phyloP scores from a whole-genome alignment of 2,113 vertebrate species.

The Dicaeum eximium region DNA sequence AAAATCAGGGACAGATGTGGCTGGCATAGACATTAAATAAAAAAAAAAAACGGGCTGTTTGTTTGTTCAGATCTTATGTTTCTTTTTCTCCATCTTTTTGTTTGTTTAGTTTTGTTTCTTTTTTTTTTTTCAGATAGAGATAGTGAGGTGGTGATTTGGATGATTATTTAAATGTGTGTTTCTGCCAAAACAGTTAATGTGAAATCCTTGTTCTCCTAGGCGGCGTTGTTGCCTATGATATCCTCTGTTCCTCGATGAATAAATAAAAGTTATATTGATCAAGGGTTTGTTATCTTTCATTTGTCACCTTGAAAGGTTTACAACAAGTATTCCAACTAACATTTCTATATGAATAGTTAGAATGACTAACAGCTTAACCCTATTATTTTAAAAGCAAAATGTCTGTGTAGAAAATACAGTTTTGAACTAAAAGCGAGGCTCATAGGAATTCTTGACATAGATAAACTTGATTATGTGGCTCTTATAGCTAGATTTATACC shows the following conservation, averaged over 20 bases:
- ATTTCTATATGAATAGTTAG: not conserved
- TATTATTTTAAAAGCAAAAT: not conserved
- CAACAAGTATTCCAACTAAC: not conserved
- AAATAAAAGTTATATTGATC: conserved; percentile 1
- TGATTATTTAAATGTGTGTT: conserved; percentile 14
- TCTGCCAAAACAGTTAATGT: not conserved
- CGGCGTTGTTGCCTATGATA: not conserved
- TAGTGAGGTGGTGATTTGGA: conserved; percentile 5
- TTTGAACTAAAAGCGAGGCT: not conserved
- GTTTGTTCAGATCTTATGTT: not conserved
- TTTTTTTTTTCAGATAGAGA: not conserved
- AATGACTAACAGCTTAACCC: not conserved
- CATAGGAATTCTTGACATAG: not conserved
- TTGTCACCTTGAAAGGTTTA: not conserved
- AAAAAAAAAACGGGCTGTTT: not conserved
- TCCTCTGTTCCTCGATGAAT: conserved; percentile 18
- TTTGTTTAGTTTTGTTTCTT: not conserved
- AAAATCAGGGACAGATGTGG: not conserved
- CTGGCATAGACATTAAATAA: not conserved
- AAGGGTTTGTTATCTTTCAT: conserved; percentile 16
- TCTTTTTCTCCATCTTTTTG: not conserved
- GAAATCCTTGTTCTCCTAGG: not conserved
- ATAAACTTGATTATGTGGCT: not conserved
- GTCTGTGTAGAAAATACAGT: not conserved
- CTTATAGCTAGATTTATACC: not conserved